Evolutionary conservation across 2,888 invertebrate species (phyloP).

Genomic region (Hydrotaea cyrtoneurina): DNA sequence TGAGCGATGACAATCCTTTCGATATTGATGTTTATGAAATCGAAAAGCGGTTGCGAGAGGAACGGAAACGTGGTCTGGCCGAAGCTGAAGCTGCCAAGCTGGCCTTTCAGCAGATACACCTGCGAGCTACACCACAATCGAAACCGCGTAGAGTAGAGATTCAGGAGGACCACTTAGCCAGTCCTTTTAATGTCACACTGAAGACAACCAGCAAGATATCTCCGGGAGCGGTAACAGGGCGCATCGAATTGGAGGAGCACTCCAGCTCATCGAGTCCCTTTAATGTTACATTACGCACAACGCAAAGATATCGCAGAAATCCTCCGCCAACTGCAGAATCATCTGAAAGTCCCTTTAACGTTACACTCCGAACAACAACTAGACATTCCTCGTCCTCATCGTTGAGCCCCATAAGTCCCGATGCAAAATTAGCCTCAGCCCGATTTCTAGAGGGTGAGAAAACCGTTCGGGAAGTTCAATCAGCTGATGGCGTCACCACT

Average conservation of each 20-base stretch:
- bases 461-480: conserved; percentile 83
- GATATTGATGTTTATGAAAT: conserved; percentile 84
- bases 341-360: conserved; percentile 76
- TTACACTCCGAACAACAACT: conserved; percentile 69
- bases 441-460: conserved; percentile 88
- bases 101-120: conserved; percentile 83
- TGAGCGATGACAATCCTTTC: conserved; percentile 75
- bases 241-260: conserved; percentile 68
- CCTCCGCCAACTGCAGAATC: conserved; percentile 80
- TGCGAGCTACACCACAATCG: conserved; percentile 83
- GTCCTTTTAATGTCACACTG: conserved; percentile 81
- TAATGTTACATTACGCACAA: conserved; percentile 74
- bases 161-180: conserved; percentile 71
- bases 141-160: conserved; percentile 81
- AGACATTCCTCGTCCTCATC: conserved; percentile 14
- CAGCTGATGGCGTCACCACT: conserved; percentile 78
- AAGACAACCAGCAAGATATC: conserved; percentile 80
- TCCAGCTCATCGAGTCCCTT: conserved; percentile 73
- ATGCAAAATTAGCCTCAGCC: conserved; percentile 84
- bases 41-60: conserved; percentile 83
- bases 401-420: conserved; percentile 71
- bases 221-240: conserved; percentile 72
- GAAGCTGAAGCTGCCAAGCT: conserved; percentile 81
- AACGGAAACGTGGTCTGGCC: conserved; percentile 81
- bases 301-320: conserved; percentile 61